Conservation (phyloP, 2,113 vertebrate species). For the Stegastes partitus region DNA sequence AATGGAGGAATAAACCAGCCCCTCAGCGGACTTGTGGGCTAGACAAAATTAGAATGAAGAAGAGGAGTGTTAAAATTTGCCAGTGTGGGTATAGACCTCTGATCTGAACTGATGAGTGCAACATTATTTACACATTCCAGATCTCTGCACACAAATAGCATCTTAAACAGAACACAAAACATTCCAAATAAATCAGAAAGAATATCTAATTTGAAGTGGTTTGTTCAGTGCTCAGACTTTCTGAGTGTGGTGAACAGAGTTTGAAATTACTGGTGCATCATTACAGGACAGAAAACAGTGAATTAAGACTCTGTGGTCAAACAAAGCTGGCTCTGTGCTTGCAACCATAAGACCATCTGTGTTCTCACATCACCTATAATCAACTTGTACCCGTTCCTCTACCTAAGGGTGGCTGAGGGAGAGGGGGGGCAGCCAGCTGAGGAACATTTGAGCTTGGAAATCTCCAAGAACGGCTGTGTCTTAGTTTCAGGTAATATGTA, state of each 20-base stretch:
- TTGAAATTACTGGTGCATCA: constrained; percentile 20
- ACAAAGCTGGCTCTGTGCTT: constrained; percentile 73
- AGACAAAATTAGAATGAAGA: constrained; percentile 7
- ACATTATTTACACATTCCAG: background rate
- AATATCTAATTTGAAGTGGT: background rate
- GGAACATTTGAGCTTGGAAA: constrained; percentile 40
- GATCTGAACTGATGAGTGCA: too few species aligned
- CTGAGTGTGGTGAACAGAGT: background rate
- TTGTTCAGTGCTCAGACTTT: background rate
- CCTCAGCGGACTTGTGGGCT: constrained; percentile 93
- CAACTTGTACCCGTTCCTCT: constrained; percentile 31
- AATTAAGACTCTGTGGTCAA: constrained; percentile 28
- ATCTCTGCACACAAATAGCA: background rate
- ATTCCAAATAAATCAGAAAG: background rate
- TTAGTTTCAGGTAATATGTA: constrained; percentile 53
- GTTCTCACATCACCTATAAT: constrained; percentile 72
- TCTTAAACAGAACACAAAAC: background rate
- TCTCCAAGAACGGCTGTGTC: constrained; percentile 30
- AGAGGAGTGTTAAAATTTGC: background rate
- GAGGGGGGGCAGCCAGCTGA: constrained; percentile 7
- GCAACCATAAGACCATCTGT: constrained; percentile 28
- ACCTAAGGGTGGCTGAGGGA: background rate
- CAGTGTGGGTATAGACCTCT: background rate
- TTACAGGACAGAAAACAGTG: constrained; percentile 38
- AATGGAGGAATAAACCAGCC: constrained; percentile 95